Evolutionary conservation across 1,140 invertebrate genomes (phyloP), one percentile per base, ranked within the genome.

Genomic region (Aphidius gifuensis): DNA sequence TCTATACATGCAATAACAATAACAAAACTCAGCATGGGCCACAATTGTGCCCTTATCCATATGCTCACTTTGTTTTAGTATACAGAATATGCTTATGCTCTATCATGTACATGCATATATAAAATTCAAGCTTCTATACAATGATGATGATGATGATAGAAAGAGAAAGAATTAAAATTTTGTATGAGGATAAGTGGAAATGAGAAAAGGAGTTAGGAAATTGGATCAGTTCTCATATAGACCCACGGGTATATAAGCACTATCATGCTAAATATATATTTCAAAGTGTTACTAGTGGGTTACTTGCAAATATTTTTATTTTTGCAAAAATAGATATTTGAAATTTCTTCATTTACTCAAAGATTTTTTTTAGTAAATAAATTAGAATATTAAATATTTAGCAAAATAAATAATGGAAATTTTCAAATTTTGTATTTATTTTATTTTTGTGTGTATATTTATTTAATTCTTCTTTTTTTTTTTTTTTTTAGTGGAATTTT

Each of bases 1-100:
- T 64, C 65, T 66, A 62, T 39, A 64, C 56, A 68, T 68, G 69
- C 68, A 66, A 71, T 71, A 67, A 71, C 68, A 61, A 70, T 70
- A 70, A 71, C 64, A 50, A 59, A 50, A 45, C 56, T 50, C 53
- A 38, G 7, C 23, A 32, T 32, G 23, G 23, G 23, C 50, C 50
- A 38, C 48, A 60, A 48, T 60, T 51, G 48, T 38, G 4, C 58
- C 48, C 39, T 53, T 21, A 49, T 45, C 21, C 53, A 16, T 44
- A 23, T 4, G 23, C 53, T 55, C 40, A 39, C 43, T 57, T 44
- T 6, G 8, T 56, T 38, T 61, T 51, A 66, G 38, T 9, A n/a
- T 53, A 40, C 32, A 38, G 53, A 55, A 55, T 42, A 55, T 16
- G 53, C 53, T 55, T 55, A 43, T 55, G 53, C 39, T 39, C 2